Percentiles rank a stretch among this genome's conserved stretches.
Conservation (phyloP, 2,113 vertebrate genomes). For the Amazona guildingii region DNA sequence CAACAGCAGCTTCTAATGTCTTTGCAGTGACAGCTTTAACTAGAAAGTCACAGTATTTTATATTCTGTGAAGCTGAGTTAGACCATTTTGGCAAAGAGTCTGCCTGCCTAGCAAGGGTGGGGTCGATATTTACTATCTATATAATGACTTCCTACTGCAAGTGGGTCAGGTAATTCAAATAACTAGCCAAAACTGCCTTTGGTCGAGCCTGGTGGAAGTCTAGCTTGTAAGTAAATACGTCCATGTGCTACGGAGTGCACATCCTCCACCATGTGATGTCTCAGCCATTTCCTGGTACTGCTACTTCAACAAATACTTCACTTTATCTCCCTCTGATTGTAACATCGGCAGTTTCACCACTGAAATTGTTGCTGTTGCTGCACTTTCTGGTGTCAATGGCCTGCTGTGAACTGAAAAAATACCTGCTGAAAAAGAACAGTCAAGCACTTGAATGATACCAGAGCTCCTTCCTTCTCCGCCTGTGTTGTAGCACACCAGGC, state of each 20-base stretch:
- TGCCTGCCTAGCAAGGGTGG: slow-evolving; percentile 47
- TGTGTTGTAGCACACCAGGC: background rate
- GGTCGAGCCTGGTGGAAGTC: slow-evolving; percentile 51
- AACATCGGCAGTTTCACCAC: background rate
- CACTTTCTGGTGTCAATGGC: slow-evolving; percentile 22
- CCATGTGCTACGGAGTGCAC: slow-evolving; percentile 8
- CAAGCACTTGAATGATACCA: background rate
- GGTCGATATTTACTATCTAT: slow-evolving; percentile 54
- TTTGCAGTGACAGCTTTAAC: slow-evolving; percentile 22
- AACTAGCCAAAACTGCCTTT: slow-evolving; percentile 18
- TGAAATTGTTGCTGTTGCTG: background rate
- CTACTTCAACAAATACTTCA: slow-evolving; percentile 53
- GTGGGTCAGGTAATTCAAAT: slow-evolving; percentile 49
- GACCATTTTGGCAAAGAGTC: slow-evolving; percentile 38
- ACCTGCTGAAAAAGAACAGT: background rate
- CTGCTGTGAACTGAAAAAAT: slow-evolving; percentile 24
- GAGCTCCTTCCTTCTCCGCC: background rate
- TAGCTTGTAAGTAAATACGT: slow-evolving; percentile 51
- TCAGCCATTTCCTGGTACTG: slow-evolving; percentile 58
- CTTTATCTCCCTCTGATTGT: slow-evolving; percentile 48
- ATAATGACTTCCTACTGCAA: slow-evolving; percentile 54
- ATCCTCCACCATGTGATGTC: slow-evolving; percentile 47
- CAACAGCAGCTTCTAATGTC: slow-evolving; percentile 2
- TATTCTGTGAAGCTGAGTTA: background rate
- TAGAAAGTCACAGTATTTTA: slow-evolving; percentile 9